phyloP scores from a whole-genome alignment of 2,797 vertebrate species.

The Mormyrops boulengeri region DNA sequence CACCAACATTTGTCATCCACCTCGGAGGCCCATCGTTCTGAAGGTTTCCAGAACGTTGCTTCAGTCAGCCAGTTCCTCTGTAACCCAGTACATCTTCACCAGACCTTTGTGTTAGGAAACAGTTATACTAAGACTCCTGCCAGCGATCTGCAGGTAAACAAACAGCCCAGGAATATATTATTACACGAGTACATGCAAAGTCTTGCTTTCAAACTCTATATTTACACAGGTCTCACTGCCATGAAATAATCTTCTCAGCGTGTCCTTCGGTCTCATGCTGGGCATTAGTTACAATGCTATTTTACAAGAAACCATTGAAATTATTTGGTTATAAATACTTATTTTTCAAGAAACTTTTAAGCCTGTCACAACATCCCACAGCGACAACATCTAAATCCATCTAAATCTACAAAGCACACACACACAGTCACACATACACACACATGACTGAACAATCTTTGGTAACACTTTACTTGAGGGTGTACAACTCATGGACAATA shows the following conservation, averaged over 20 bases:
- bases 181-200: not conserved
- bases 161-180: not conserved
- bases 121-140: not conserved
- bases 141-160: not conserved
- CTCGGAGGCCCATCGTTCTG: conserved; percentile 11
- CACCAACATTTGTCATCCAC: not conserved
- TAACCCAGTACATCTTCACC: not conserved
- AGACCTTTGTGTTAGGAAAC: not conserved
- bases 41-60: not conserved
- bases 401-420: not conserved
- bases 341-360: not conserved
- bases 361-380: not conserved
- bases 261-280: not conserved
- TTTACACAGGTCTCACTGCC: not conserved
- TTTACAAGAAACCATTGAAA: not conserved
- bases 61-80: not conserved
- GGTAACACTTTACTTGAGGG: not conserved
- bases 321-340: not conserved
- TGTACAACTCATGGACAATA: not conserved
- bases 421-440: not conserved
- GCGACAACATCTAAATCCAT: not conserved
- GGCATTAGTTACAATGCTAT: not conserved
- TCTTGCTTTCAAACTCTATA: not conserved
- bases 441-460: not conserved
- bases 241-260: not conserved